Evolutionary conservation across 2,113 vertebrate species (phyloP), one percentile per base, ranked within the genome.

Genomic region (Gymnogyps californianus): DNA sequence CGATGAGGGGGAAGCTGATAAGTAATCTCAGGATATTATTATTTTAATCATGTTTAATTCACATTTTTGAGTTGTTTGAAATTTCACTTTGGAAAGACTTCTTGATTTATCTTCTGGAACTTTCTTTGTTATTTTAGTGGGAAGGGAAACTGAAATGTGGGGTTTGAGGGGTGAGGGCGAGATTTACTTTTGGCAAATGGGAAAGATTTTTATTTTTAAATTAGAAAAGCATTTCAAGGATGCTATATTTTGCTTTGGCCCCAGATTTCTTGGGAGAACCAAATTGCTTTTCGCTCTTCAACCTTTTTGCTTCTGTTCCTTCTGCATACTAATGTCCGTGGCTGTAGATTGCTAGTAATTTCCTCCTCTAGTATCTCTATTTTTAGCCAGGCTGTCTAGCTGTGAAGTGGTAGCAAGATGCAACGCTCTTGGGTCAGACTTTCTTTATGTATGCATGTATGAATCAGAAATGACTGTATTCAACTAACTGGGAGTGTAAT

Each of bases 401-500:
- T 24, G 17, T 16, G 17, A 29, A 46, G 71, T 12, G 44, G 57
- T 20, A 52, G 42, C 8, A 24, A 59, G 79, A 36, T 28, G 34
- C 31, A n/a, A 18, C 4, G 2, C 20, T 46, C 47, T 26, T 28
- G 18, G 38, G 49, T 51, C 44, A n/a, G 61, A 5, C 9, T 69
- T 69, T 14, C 29, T 40, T 55, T 24, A 21, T 20, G 13, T 11
- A 5, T 26, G 11, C 1, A 0, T 6, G 44, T 42, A 16, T 28
- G n/a, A 44, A 21, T 78, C 18, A 1, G 38, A 71, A 83, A 58
- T 42, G 5, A 31, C 7, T 20, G 8, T 16, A 5, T 38, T 25
- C 19, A 46, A 1, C 8, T 21, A 21, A 25, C 13, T 0, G 6
- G n/a, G 24, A 67, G 24, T 3, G 13, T 11, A 20, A 13, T 7